Evolutionary conservation across 2,888 invertebrate genomes (phyloP).

Genomic region (Lasioglossum zephyrum): DNA sequence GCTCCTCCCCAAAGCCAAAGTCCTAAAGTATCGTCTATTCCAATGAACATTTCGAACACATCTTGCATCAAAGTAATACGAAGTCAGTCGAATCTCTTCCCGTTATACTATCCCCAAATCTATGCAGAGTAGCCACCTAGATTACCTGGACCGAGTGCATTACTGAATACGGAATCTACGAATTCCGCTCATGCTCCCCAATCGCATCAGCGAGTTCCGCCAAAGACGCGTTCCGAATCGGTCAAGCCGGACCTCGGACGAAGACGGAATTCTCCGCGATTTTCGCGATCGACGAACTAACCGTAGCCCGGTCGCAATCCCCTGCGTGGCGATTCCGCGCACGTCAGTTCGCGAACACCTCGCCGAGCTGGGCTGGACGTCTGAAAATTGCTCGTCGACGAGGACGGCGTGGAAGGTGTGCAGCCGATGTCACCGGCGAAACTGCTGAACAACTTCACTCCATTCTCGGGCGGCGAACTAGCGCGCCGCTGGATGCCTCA

Average conservation of each 20-base stretch:
- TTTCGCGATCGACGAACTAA: neutral
- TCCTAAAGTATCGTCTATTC: neutral
- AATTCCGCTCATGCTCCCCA: neutral
- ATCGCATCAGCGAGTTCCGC: neutral
- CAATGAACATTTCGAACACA: neutral
- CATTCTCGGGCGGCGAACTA: slow-evolving; percentile 60
- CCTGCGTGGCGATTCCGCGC: neutral
- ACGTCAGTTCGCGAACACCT: slow-evolving; percentile 5
- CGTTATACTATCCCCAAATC: neutral
- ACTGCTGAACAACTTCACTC: slow-evolving; percentile 68
- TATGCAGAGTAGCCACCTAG: neutral
- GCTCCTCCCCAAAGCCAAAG: neutral
- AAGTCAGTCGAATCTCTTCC: neutral
- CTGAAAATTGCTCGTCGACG: slow-evolving; percentile 52
- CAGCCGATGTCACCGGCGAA: slow-evolving; percentile 56
- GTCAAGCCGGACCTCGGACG: neutral
- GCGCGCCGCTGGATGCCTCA: slow-evolving; percentile 40
- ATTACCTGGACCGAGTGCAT: slow-evolving; percentile 5
- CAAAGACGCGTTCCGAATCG: slow-evolving; percentile 1
- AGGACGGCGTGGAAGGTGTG: slow-evolving; percentile 39
- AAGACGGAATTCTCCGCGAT: too few relatives aligned
- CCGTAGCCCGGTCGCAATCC: neutral
- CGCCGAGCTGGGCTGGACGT: slow-evolving; percentile 13
- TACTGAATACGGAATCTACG: neutral
- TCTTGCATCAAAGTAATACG: neutral